Evolutionary conservation across 2,888 invertebrate genomes (phyloP).

Genomic region (Thymelicus lineola): DNA sequence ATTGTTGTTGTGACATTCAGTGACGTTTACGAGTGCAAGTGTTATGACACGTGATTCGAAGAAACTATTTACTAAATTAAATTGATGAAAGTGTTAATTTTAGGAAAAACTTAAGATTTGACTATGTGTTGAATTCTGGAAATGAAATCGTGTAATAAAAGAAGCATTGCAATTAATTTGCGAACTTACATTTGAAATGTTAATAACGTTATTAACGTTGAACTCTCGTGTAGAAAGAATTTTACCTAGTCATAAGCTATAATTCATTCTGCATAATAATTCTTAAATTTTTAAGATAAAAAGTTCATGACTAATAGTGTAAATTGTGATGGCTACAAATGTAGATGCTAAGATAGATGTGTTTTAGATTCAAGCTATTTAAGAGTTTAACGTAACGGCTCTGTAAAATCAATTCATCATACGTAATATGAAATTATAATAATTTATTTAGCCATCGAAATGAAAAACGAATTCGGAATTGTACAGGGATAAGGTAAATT

Average conservation of each 20-base stretch:
- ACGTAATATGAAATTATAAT: slow-evolving; percentile 43
- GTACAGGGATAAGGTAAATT: slow-evolving; percentile 80
- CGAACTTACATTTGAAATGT: slow-evolving; percentile 48
- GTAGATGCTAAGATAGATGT: slow-evolving; percentile 52
- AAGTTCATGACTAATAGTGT: slow-evolving; percentile 61
- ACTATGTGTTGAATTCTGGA: slow-evolving; percentile 25
- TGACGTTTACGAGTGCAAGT: slow-evolving; percentile 65
- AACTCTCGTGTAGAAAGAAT: slow-evolving; percentile 73
- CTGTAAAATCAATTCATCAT: slow-evolving; percentile 26
- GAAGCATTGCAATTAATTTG: slow-evolving; percentile 27
- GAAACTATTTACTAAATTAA: slow-evolving; percentile 39
- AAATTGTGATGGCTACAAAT: slow-evolving; percentile 62
- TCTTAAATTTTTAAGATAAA: slow-evolving; percentile 68
- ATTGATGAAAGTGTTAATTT: slow-evolving; percentile 40
- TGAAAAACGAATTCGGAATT: slow-evolving; percentile 81
- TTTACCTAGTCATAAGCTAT: slow-evolving; percentile 84
- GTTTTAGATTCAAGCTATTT: slow-evolving; percentile 46
- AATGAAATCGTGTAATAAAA: slow-evolving; percentile 17
- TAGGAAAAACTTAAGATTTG: slow-evolving; percentile 41
- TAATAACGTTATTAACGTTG: slow-evolving; percentile 52
- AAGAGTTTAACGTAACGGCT: slow-evolving; percentile 32
- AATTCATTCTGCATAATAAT: slow-evolving; percentile 69
- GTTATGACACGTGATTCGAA: slow-evolving; percentile 49
- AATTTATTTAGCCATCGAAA: slow-evolving; percentile 48
- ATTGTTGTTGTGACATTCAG: slow-evolving; percentile 74